These are phyloP conservation scores for Conistra vaccinii DNA, from an alignment of 2,888 invertebrate genomes.

Conservation along the genomic window DNA sequence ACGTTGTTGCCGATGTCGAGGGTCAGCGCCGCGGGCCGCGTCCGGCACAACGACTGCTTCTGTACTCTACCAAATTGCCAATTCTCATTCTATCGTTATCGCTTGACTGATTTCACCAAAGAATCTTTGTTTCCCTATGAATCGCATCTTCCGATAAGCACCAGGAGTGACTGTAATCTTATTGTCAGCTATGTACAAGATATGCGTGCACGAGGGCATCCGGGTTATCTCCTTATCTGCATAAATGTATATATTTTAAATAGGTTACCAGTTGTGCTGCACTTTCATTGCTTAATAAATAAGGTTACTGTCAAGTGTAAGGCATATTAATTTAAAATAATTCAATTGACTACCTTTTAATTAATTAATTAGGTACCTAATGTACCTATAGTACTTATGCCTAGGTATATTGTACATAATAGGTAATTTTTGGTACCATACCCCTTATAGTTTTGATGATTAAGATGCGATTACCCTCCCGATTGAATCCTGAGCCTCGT, in stretches of 20 bases:
- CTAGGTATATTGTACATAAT: background rate
- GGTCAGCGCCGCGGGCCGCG: background rate
- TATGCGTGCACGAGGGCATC: slow-evolving; percentile 12
- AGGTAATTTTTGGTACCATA: background rate
- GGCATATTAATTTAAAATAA: background rate
- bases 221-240: slow-evolving; percentile 37
- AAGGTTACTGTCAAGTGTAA: background rate
- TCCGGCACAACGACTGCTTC: slow-evolving; percentile 12
- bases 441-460: background rate
- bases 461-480: background rate
- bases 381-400: background rate
- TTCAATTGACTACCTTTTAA: background rate
- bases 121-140: slow-evolving; percentile 45
- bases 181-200: background rate
- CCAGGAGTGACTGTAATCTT: slow-evolving; percentile 14
- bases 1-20: background rate
- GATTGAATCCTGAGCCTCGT: background rate
- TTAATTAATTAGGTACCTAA: no score
- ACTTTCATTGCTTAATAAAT: background rate
- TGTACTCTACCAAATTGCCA: slow-evolving; percentile 19
- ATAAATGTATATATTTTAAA: slow-evolving; percentile 1
- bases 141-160: slow-evolving; percentile 28
- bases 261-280: slow-evolving; percentile 7
- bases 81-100: slow-evolving; percentile 42
- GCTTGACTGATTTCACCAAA: slow-evolving; percentile 35